Evolutionary conservation across 2,113 vertebrate genomes (phyloP), one percentile per base, ranked within the genome.

Genomic region (Fulica atra): DNA sequence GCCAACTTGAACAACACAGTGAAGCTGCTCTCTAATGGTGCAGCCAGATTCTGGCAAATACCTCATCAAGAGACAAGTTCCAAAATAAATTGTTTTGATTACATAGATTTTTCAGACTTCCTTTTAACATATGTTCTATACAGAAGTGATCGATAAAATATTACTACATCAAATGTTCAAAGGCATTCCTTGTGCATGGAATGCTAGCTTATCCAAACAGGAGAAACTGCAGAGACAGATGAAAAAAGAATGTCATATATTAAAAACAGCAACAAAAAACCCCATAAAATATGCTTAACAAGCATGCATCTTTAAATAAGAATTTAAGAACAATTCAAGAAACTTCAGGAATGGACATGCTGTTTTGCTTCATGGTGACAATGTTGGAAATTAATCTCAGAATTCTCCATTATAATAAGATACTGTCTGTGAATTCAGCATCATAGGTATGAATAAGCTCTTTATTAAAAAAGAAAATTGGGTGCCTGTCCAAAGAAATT

Each of bases 1-100:
- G 96, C 96, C 98, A 98, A 95, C 74, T 77, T 91, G 70, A 96
- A 91, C 61, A 92, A 89, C 96, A 91, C 63, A 89, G 69, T 48
- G 69, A 86, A 65, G 42, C 44, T 57, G 63, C 66, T 97, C 89
- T 88, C 85, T 95, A 86, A 97, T 94, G 93, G 81, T 95, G 51
- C 72, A 91, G 72, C 69, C 92, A 87, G 53, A 91, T 86, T 79
- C 84, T 96, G 84, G 95, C 92, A 95, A 82, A 79, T 73, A 84
- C 14, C 83, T 93, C 70, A 36, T 59, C 44, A 93, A 87, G 65
- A 95, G 69, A 94, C 84, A 93, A 93, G 91, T 80, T 97, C 93
- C 96, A 96, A 97, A 97, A 96, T 93, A 96, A 96, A 93, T 59
- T 96, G 95, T 94, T 96, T 96, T 95, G 92, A 94, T 95, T 96